A percentile compares a stretch with the other conserved stretches of the same genome.
phyloP scores from a whole-genome alignment of 92 coral and sea anemone genomes.

The Zoanthus solanderi region DNA sequence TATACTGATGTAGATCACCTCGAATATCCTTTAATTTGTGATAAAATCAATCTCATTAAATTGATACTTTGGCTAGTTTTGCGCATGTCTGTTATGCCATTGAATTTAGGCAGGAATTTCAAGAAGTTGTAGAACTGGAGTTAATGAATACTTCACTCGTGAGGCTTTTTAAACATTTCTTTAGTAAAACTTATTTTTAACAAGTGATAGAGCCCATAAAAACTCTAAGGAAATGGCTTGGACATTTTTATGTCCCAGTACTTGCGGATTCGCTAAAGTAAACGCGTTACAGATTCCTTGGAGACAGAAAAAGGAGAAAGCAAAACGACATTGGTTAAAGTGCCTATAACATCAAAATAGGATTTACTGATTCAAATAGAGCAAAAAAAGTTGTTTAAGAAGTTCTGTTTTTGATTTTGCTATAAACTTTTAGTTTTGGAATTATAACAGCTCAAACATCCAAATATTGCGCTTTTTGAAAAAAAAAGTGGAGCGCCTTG shows the following conservation, averaged over 20 bases:
- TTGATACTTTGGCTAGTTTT: constrained; percentile 1
- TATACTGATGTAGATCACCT: constrained; percentile 6
- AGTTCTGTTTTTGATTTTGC: too few species aligned
- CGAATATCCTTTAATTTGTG: background rate
- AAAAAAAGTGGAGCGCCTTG: too few species aligned
- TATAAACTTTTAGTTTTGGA: too few species aligned
- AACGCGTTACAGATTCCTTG: constrained; percentile 45
- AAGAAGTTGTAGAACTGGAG: background rate
- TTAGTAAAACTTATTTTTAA: background rate
- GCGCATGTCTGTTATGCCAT: constrained; percentile 15
- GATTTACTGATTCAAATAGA: too few species aligned
- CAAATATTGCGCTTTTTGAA: too few species aligned
- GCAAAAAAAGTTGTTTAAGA: too few species aligned
- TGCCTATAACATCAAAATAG: too few species aligned
- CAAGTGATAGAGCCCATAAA: constrained; percentile 1
- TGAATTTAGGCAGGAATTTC: constrained; percentile 36
- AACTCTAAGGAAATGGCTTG: constrained; percentile 45
- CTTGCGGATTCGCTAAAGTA: background rate
- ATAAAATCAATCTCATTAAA: background rate
- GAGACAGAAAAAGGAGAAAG: constrained; percentile 52
- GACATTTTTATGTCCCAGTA: constrained; percentile 60
- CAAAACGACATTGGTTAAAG: constrained; percentile 20
- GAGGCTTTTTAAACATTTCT: background rate
- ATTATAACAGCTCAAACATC: too few species aligned
- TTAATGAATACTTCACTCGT: constrained; percentile 16